These are phyloP conservation scores for Leptothorax acervorum DNA, from an alignment of 2,888 invertebrate species.

Conservation along the genomic window DNA sequence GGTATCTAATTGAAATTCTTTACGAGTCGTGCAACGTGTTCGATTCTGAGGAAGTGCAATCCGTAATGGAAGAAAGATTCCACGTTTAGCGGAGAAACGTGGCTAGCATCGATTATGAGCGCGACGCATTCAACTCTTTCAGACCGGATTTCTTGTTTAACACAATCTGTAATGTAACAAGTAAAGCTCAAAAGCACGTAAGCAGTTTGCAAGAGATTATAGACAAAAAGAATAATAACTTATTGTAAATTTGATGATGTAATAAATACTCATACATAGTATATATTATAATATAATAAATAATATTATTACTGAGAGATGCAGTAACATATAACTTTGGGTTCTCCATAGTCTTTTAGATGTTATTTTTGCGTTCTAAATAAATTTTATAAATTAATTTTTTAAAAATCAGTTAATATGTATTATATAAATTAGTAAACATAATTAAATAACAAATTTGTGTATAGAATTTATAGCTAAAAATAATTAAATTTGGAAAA, in stretches of 20 bases:
- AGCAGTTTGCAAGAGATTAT: background rate
- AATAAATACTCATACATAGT: background rate
- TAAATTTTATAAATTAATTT: background rate
- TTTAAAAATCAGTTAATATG: background rate
- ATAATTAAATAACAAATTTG: background rate
- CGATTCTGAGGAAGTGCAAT: conserved; percentile 25
- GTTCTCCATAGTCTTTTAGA: background rate
- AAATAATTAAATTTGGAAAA: background rate
- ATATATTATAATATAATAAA: background rate
- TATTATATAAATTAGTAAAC: background rate
- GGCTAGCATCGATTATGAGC: conserved; percentile 17
- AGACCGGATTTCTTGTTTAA: conserved; percentile 1
- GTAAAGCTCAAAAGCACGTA: background rate
- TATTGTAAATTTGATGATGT: background rate
- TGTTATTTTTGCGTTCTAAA: background rate
- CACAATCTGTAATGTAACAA: background rate
- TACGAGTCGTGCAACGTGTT: background rate
- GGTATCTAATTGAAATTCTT: conserved; percentile 38
- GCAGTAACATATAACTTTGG: background rate
- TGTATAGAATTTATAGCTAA: background rate
- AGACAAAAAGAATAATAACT: background rate
- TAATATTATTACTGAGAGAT: background rate
- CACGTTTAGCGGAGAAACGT: conserved; percentile 32
- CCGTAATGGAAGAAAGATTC: conserved; percentile 27
- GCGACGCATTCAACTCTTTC: background rate